Conservation (phyloP, 2,113 vertebrate genomes). For the Chloropsis cyanopogon region DNA sequence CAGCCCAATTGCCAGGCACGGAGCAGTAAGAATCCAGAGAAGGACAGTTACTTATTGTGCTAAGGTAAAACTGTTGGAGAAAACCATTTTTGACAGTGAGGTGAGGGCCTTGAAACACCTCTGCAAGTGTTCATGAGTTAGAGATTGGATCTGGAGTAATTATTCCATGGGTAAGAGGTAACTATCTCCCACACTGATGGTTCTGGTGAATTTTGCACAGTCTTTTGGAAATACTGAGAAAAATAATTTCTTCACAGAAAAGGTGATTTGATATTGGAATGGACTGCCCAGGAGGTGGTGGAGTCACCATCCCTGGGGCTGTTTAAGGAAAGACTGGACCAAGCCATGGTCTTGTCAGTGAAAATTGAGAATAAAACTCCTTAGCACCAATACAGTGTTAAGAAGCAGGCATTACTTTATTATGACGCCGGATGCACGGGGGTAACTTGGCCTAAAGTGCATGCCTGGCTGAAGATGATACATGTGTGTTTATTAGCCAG, state of each 20-base stretch:
- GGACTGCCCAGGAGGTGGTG: background rate
- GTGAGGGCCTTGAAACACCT: accelerated
- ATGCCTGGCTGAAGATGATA: background rate
- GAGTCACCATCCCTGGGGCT: background rate
- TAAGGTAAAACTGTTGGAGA: background rate
- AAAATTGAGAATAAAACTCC: background rate
- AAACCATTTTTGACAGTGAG: accelerated
- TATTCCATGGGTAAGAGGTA: background rate
- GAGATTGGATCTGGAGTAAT: too few relatives aligned
- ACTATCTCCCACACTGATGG: accelerated
- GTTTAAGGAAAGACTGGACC: background rate
- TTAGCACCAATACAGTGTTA: background rate
- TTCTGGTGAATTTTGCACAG: background rate
- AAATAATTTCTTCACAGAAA: background rate
- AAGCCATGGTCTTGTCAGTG: background rate
- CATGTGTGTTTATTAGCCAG: background rate
- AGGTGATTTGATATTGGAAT: background rate
- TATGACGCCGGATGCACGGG: accelerated
- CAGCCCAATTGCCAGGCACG: accelerated
- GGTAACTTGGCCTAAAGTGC: background rate
- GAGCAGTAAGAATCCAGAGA: background rate
- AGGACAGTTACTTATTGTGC: too few relatives aligned
- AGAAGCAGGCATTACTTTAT: background rate
- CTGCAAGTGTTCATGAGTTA: background rate
- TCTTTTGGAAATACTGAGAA: background rate